These are phyloP conservation scores for Calidris pygmaea DNA, from an alignment of 2,113 vertebrate species.

Conservation along the genomic window DNA sequence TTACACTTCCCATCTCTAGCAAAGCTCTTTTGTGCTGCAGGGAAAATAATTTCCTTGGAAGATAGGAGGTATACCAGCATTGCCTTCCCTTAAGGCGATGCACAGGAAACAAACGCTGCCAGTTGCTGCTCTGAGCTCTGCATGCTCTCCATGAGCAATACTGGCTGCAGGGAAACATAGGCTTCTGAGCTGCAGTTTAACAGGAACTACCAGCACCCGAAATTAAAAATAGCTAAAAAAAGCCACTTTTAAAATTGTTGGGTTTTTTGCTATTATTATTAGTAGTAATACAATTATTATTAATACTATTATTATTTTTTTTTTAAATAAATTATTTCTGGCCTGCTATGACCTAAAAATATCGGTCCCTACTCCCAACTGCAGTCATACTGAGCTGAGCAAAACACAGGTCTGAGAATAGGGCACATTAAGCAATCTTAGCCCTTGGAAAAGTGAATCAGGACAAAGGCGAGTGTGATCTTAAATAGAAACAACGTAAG, in stretches of 20 bases:
- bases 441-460: background rate
- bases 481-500: background rate
- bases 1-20: background rate
- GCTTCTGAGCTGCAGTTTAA: background rate
- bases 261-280: background rate
- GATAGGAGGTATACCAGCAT: background rate
- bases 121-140: background rate
- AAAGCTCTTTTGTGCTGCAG: background rate
- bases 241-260: too few species aligned
- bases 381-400: background rate
- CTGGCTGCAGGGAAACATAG: background rate
- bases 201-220: background rate
- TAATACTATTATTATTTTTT: background rate
- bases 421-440: background rate
- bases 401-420: background rate
- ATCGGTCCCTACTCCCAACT: background rate
- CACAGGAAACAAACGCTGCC: background rate
- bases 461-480: background rate
- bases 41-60: background rate
- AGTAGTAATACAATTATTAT: background rate
- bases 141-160: background rate
- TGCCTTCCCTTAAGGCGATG: background rate
- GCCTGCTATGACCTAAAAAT: background rate
- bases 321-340: background rate
- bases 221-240: background rate